Conservation (phyloP, 1,140 invertebrate species). For the Nylanderia fulva region DNA sequence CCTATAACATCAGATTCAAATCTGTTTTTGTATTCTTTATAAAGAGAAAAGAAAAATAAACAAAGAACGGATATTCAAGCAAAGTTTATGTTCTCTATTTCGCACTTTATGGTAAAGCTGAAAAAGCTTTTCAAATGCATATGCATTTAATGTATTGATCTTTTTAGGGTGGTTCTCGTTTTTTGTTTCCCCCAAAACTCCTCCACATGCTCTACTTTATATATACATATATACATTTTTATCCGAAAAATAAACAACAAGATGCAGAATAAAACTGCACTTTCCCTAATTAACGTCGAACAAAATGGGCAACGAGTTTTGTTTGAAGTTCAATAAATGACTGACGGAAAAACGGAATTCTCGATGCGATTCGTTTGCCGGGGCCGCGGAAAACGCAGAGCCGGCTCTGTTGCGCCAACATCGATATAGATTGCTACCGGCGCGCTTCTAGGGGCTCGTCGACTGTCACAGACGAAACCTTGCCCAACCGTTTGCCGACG, state of each 20-base stretch:
- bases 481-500: slow-evolving; percentile 40
- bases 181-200: not conserved
- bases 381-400: slow-evolving; percentile 22
- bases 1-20: not conserved
- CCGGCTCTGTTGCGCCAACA: slow-evolving; percentile 46
- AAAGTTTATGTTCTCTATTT: not conserved
- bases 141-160: not conserved
- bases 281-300: too few species aligned
- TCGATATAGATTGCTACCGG: slow-evolving; percentile 8
- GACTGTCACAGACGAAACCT: slow-evolving; percentile 44
- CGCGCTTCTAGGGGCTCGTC: slow-evolving; percentile 49
- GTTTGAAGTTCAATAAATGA: too few species aligned
- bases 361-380: slow-evolving; percentile 25
- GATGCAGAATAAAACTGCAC: not conserved
- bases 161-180: not conserved
- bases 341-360: not conserved
- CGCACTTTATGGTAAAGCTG: not conserved
- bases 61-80: not conserved
- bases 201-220: not conserved
- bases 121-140: not conserved
- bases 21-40: not conserved
- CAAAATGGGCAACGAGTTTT: not conserved
- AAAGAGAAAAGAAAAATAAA: not conserved
- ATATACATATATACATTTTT: not conserved
- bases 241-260: not conserved